Evolutionary conservation across 1,140 invertebrate species (phyloP).

Genomic region (Drosophila funebris): DNA sequence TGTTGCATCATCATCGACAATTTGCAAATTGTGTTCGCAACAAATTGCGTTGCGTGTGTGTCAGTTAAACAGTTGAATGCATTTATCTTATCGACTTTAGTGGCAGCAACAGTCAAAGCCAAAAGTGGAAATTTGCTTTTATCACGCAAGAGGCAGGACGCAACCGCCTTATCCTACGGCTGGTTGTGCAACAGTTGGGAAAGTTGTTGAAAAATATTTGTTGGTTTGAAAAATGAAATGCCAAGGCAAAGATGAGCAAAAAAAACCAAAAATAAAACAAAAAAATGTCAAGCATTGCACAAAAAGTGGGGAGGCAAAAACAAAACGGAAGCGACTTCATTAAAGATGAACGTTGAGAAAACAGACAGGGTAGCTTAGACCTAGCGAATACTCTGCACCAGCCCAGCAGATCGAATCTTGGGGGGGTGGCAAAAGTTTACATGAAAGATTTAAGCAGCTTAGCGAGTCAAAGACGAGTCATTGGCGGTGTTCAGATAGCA

Average conservation of each 20-base stretch:
- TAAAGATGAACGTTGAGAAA: constrained; percentile 56
- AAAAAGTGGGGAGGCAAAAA: constrained; percentile 13
- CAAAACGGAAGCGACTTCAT: constrained; percentile 67
- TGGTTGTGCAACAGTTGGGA: constrained; percentile 59
- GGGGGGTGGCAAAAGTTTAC: constrained; percentile 62
- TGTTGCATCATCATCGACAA: not conserved
- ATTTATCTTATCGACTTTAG: constrained; percentile 63
- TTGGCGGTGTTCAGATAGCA: constrained; percentile 38
- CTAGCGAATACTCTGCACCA: constrained; percentile 9
- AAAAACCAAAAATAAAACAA: not conserved
- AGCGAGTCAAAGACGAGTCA: constrained; percentile 69
- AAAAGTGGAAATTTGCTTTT: constrained; percentile 68
- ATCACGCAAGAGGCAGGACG: constrained; percentile 66
- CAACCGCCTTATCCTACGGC: not conserved
- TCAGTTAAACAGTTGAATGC: constrained; percentile 47
- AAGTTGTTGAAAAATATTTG: constrained; percentile 61
- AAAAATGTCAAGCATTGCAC: not conserved
- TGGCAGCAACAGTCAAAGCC: constrained; percentile 29
- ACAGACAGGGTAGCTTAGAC: constrained; percentile 1
- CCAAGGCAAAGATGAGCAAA: constrained; percentile 24
- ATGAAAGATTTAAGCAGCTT: constrained; percentile 78
- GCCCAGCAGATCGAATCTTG: constrained; percentile 64
- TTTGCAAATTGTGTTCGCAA: constrained; percentile 21
- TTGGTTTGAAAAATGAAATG: constrained; percentile 58
- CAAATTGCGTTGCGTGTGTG: constrained; percentile 23